phyloP scores from a whole-genome alignment of 2,888 invertebrate genomes.

The Synanthedon myopaeformis region DNA sequence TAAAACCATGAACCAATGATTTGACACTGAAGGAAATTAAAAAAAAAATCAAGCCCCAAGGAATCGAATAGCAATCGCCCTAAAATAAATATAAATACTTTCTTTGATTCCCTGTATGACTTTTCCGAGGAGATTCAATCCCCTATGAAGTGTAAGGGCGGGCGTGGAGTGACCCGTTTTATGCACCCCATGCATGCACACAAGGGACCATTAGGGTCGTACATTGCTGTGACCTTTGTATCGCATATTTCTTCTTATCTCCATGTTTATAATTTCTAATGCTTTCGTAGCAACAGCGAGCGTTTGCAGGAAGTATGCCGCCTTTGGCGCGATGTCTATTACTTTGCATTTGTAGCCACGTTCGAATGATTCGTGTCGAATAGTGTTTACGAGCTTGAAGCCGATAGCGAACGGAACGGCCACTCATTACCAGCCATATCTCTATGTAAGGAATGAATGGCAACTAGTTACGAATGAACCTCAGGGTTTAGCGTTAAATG shows the following conservation, averaged over 20 bases:
- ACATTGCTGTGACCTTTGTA: conserved; percentile 42
- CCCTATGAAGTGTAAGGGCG: background rate
- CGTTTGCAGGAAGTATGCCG: conserved; percentile 45
- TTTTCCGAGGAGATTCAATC: too few species aligned
- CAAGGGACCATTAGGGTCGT: conserved; percentile 13
- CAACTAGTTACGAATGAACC: conserved; percentile 51
- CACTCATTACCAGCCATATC: conserved; percentile 63
- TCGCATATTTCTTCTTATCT: too few species aligned
- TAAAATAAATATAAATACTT: too few species aligned
- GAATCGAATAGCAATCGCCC: too few species aligned
- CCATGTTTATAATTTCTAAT: background rate
- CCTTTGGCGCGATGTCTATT: conserved; percentile 48
- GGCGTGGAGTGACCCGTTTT: background rate
- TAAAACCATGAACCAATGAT: too few species aligned
- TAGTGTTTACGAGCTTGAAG: conserved; percentile 60
- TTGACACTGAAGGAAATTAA: too few species aligned
- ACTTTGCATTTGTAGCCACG: conserved; percentile 52
- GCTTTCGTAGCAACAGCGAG: conserved; percentile 20
- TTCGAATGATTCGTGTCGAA: conserved; percentile 53
- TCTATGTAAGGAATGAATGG: conserved; percentile 62
- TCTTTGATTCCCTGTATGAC: too few species aligned
- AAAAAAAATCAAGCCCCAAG: too few species aligned
- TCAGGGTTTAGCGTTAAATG: conserved; percentile 46
- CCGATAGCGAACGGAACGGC: conserved; percentile 53
- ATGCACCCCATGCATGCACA: background rate